Evolutionary conservation across 1,140 invertebrate species (phyloP), one percentile per base, ranked within the genome.

Genomic region (Rhagoletis zephyria): DNA sequence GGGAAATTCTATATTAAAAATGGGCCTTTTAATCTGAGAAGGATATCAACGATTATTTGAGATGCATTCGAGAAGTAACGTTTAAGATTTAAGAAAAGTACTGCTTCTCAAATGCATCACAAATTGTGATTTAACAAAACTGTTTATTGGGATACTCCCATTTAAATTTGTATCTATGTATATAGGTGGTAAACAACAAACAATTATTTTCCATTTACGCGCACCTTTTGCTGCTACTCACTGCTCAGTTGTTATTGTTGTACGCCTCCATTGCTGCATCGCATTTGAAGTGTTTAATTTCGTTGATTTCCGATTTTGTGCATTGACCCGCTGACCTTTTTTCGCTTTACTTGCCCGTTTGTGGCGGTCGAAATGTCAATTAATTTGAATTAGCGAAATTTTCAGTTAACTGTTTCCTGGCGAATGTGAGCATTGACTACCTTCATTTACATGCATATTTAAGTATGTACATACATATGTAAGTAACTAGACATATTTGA

Each of bases 341-440:
- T 77, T 4, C 45, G 45, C 74, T 19, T 7, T n/a, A 48, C 9
- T 12, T 70, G 9, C 67, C 12, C 12, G 3, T 70, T 70, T 70
- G 42, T 70, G 42, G 64, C 42, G 9, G 40, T 4, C 45, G 7
- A 51, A 19, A 14, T n/a, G 9, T 56, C 16, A 56, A 9, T 19
- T 77, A 51, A 77, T 51, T 77, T 77, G 48, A 30, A 77, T 77
- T 56, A 77, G 74, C 6, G 61, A 63, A n/a, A 16, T 63, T 10
- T 63, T 63, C 2, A 63, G 61, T 63, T 63, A 12, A 16, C 12
- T 4, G 61, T 63, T 63, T 16, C 16, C 4, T 63, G 61, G 61
- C 61, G 16, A 14, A 63, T 63, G 12, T 63, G 61, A 12, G 61
- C 10, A 14, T 10, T 7, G 16, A 14, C 56, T 16, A 74, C 40